These are phyloP conservation scores for Gallinago solitaria DNA, from an alignment of 2,797 vertebrate species.

Conservation along the genomic window DNA sequence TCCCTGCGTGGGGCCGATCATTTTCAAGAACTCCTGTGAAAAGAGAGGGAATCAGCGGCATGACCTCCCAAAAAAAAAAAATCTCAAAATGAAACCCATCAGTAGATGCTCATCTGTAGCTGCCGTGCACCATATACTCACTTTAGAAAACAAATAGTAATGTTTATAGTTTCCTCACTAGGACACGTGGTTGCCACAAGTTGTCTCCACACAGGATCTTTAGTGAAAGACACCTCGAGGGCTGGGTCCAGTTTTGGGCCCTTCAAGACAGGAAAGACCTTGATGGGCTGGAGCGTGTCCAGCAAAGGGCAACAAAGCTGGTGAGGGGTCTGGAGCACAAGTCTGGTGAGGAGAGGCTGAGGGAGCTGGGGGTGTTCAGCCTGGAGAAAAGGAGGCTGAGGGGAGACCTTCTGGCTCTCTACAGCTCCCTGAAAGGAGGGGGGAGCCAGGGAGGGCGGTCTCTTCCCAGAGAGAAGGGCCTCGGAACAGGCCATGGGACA, in stretches of 20 bases:
- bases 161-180: neutral
- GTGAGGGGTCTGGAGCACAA: neutral
- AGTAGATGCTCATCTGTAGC: accelerated
- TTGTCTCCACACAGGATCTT: neutral
- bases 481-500: neutral
- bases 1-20: conserved; percentile 91
- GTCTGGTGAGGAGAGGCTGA: neutral
- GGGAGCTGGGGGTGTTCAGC: neutral
- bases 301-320: neutral
- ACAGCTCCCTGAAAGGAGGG: neutral
- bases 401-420: neutral
- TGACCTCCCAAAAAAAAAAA: neutral
- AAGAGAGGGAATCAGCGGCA: neutral
- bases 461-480: neutral
- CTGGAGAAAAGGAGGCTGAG: neutral
- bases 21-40: conserved; percentile 86
- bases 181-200: neutral
- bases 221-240: accelerated
- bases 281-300: neutral
- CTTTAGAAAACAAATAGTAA: accelerated
- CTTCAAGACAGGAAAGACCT: neutral
- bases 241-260: neutral
- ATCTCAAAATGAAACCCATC: neutral
- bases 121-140: accelerated
- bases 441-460: neutral